Base-by-base conservation (phyloP, 1,140 invertebrate genomes). In the Papilio xuthus region DNA sequence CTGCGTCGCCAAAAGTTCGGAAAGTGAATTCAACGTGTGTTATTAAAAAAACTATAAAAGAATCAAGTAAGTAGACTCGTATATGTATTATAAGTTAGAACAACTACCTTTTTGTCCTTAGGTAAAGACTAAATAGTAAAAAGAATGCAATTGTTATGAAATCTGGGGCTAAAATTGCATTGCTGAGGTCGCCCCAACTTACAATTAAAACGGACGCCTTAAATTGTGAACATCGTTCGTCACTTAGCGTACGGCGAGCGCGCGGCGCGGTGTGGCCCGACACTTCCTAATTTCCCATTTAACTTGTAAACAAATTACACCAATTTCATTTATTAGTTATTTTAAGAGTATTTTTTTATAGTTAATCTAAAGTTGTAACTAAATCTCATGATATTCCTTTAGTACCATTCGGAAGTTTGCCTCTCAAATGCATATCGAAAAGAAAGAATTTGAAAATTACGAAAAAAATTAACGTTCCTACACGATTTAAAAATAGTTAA, bases 131-230 rank as follows among this genome's bases (percentile, higher is more conserved):
- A 32, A 67, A 67, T 60, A 60, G 9, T 28, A 26, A 67, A 26
- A 67, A 67, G 60, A 13, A 15, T 67, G 26, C 60, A 67, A 67
- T 67, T 15, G 60, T 67, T 67, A 67, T 67, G 60, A 85, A 87
- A 83, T 80, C 84, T 79, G 41, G 83, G 79, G 79, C 83, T 88
- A 91, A 91, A 91, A 90, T 90, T 88, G 90, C 85, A 90, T 87
- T 89, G 85, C 79, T 83, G 85, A 81, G 80, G 84, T 78, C 82
- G 79, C 81, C 85, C 84, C 87, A 94, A 94, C 90, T 94, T 94
- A 89, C 91, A 94, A 94, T 94, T 94, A 94, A 94, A 94, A 94
- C 86, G 89, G 94, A 94, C 94, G 91, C 89, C 80, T 82, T 86
- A 91, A 94, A 94, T 94, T 94, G 92, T 87, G 83, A 89, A 94